Percentiles rank a stretch among this genome's conserved stretches.
These are phyloP conservation scores for Heteropelma amictum DNA, from an alignment of 2,888 invertebrate genomes.

Conservation along the genomic window DNA sequence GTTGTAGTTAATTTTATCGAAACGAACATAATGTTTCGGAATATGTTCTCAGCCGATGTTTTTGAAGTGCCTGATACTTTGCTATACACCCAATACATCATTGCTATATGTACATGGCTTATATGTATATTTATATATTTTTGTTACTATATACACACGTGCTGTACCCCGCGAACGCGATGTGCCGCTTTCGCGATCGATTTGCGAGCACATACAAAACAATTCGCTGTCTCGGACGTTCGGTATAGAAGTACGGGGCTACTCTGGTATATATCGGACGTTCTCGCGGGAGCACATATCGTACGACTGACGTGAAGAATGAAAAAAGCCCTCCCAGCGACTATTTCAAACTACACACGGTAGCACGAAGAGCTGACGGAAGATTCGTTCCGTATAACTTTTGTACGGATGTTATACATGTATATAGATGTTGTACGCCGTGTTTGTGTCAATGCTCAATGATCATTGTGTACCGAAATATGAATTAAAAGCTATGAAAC, in stretches of 20 bases:
- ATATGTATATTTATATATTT: constrained; percentile 15
- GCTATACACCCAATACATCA: neutral
- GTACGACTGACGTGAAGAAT: neutral
- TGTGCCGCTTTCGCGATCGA: constrained; percentile 52
- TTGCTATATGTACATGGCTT: neutral
- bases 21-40: too few relatives aligned
- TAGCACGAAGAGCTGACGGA: constrained; percentile 34
- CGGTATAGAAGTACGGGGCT: constrained; percentile 34
- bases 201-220: constrained; percentile 41
- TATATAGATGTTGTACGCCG: too few relatives aligned
- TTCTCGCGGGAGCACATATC: constrained; percentile 6
- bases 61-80: neutral
- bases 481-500: too few relatives aligned
- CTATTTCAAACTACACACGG: constrained; percentile 49
- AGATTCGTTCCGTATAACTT: constrained; percentile 39
- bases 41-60: too few relatives aligned
- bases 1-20: too few relatives aligned
- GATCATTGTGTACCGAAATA: too few relatives aligned
- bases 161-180: constrained; percentile 34
- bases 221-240: constrained; percentile 16
- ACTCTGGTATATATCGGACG: constrained; percentile 45
- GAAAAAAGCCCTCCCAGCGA: constrained; percentile 1
- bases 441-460: too few relatives aligned
- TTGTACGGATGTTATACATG: constrained; percentile 7
- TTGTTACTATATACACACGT: constrained; percentile 49